Evolutionary conservation across 1,140 invertebrate genomes (phyloP), one percentile per base, ranked within the genome.

Genomic region (Papilio polytes): DNA sequence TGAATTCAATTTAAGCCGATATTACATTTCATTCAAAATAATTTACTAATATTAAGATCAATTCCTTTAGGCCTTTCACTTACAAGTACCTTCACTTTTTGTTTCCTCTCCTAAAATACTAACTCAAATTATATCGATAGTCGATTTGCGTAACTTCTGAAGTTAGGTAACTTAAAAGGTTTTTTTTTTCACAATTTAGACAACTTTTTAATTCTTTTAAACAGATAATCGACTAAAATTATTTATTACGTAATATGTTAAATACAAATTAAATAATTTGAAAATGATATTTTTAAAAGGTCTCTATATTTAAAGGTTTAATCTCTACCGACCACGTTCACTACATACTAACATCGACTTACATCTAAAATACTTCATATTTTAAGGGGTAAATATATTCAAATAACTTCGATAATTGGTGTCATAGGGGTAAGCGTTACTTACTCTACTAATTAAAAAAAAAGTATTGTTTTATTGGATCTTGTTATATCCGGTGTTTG

Each of bases 321-420:
- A 80, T 85, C 74, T 88, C 86, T 89, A 90, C 90, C 91, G 90
- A 94, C 91, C 92, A 91, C 87, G 85, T 88, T 85, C 80, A 88
- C 91, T 92, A 92, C 85, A 82, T 85, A 82, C 92, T 92, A 94
- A 94, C 92, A 93, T 85, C 89, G 36, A 87, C 87, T 92, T 93
- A 93, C 76, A 48, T 83, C 88, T 92, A 93, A 84, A 83, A 84
- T 86, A 89, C 83, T 84, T 84, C 85, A 86, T 78, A 80, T 80
- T 81, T 80, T 74, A 82, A 81, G 86, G 84, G 74, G 84, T 89
- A 85, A 86, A 88, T 89, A 88, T 85, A 83, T 81, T 86, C 81
- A 80, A 83, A 82, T 78, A 78, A 85, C 81, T 51, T 82, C 83
- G 74, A 41, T 87, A 87, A 88, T 92, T 93, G 92, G 91, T 94